Evolutionary conservation across 2,797 vertebrate genomes (phyloP).

Genomic region (Myotis pilosus): DNA sequence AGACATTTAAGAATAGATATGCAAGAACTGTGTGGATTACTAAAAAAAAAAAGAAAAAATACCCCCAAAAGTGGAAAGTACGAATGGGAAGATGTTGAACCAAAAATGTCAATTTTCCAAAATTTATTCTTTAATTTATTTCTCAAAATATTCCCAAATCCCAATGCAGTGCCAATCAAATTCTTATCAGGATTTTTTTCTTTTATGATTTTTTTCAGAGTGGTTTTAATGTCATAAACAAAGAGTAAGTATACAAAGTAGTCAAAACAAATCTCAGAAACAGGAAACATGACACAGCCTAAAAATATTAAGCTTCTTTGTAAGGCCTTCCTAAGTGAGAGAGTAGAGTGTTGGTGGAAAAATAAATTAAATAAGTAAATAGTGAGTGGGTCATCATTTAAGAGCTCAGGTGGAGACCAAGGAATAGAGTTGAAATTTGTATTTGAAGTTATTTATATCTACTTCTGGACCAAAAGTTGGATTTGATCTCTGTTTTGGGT

Average conservation of each 20-base stretch:
- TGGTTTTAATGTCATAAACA: neutral
- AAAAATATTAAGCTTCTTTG: neutral
- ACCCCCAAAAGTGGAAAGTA: neutral
- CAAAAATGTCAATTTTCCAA: neutral
- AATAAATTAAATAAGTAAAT: neutral
- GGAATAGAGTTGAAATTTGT: neutral
- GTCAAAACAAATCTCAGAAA: neutral
- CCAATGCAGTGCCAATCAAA: neutral
- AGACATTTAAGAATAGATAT: slow-evolving; percentile 7
- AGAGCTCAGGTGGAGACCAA: neutral
- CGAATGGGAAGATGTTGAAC: neutral
- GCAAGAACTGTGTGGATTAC: neutral
- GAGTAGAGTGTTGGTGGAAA: neutral
- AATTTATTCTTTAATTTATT: neutral
- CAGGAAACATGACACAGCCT: neutral
- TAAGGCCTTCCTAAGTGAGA: neutral
- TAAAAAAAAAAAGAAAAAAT: neutral
- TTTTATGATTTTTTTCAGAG: neutral
- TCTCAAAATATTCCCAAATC: neutral
- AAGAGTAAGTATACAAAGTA: neutral
- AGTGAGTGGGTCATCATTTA: neutral
- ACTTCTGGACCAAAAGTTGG: neutral
- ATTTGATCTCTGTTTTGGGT: neutral
- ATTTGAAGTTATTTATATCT: neutral
- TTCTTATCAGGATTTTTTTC: neutral